phyloP scores from a whole-genome alignment of 2,113 vertebrate genomes.

The Rafetus swinhoei region DNA sequence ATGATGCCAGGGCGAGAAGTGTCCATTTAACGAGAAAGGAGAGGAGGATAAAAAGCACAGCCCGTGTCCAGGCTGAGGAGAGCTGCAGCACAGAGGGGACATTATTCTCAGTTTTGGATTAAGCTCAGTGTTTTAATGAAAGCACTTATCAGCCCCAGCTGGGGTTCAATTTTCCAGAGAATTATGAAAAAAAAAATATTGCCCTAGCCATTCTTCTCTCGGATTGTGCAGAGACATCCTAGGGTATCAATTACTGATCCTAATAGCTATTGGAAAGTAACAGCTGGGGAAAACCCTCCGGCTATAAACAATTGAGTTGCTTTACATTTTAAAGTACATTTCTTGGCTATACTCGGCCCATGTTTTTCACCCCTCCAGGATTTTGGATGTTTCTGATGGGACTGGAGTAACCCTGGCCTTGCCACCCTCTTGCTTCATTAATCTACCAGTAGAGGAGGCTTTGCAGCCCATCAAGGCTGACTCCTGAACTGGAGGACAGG shows the following conservation, averaged over 20 bases:
- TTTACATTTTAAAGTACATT: constrained; percentile 40
- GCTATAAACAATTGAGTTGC: constrained; percentile 40
- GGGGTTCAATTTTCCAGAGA: constrained; percentile 74
- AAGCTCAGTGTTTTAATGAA: constrained; percentile 76
- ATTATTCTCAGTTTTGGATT: constrained; percentile 76
- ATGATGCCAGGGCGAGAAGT: constrained; percentile 47
- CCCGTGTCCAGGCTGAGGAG: constrained; percentile 58
- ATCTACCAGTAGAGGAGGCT: background rate
- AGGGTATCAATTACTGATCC: constrained; percentile 73
- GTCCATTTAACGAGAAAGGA: constrained; percentile 68
- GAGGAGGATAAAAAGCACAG: constrained; percentile 77
- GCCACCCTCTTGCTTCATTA: background rate
- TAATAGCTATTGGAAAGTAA: constrained; percentile 70
- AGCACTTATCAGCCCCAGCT: constrained; percentile 80
- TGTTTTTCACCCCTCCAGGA: constrained; percentile 11
- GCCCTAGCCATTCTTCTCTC: constrained; percentile 72
- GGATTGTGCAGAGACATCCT: constrained; percentile 64
- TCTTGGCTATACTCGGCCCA: constrained; percentile 13
- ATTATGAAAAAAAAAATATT: constrained; percentile 72
- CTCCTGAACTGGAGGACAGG: background rate
- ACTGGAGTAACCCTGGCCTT: background rate
- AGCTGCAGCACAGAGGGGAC: constrained; percentile 72
- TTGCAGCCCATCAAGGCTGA: background rate
- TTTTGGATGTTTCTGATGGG: background rate
- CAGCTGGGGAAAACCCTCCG: constrained; percentile 67